Conservation (phyloP, 2,888 invertebrate species). For the Glyphotaelius pellucidus region DNA sequence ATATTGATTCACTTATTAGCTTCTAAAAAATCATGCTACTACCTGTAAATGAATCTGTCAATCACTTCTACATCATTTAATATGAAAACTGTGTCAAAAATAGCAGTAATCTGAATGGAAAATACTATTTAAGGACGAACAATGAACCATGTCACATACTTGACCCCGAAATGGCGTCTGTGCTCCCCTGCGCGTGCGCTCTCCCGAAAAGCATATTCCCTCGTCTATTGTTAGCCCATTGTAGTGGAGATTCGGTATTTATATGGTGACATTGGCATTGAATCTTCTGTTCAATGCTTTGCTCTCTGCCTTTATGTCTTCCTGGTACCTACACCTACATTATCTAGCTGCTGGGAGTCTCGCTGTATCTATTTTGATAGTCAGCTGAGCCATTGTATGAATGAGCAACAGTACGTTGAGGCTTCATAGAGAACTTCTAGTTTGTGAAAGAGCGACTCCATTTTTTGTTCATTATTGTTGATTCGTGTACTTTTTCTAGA, state of each 20-base stretch:
- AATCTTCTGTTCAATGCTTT: constrained; percentile 59
- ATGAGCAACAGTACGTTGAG: not conserved
- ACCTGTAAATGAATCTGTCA: not conserved
- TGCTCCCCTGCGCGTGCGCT: constrained; percentile 52
- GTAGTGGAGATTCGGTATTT: constrained; percentile 62
- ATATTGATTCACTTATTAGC: not conserved
- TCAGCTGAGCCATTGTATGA: constrained; percentile 46
- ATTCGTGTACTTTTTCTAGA: not conserved
- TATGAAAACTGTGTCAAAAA: not conserved
- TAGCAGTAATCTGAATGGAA: not conserved
- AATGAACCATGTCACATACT: constrained; percentile 51
- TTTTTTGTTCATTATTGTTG: not conserved
- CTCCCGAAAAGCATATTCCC: constrained; percentile 54
- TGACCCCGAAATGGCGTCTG: constrained; percentile 53
- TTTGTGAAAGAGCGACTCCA: not conserved
- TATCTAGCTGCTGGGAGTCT: constrained; percentile 11
- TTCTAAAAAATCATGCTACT: not conserved
- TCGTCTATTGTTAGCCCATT: constrained; percentile 59
- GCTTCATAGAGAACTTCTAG: not conserved
- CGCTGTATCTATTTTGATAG: constrained; percentile 29
- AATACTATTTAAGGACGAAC: constrained; percentile 26
- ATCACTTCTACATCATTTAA: not conserved
- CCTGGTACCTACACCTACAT: constrained; percentile 15
- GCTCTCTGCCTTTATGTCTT: constrained; percentile 50
- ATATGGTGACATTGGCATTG: constrained; percentile 65